Conservation (phyloP, 2,888 invertebrate species). For the Zygothrica quintamaculata region DNA sequence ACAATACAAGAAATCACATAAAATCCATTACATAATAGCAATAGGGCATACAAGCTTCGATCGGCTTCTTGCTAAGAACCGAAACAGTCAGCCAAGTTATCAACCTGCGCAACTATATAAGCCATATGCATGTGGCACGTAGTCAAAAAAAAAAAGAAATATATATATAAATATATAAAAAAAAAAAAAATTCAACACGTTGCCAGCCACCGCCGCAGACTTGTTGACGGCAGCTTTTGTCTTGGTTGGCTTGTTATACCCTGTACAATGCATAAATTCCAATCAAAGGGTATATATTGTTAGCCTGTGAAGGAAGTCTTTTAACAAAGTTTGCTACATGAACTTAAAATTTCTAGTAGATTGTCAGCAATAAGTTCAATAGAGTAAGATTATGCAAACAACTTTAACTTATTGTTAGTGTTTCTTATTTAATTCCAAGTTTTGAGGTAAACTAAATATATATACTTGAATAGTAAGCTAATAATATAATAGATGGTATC, state of each 20-base stretch:
- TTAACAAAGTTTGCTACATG: no score
- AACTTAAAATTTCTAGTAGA: no score
- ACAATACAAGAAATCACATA: not conserved
- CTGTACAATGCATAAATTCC: not conserved
- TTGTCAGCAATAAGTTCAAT: no score
- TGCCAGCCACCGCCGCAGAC: conserved; percentile 62
- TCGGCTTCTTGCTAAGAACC: conserved; percentile 51
- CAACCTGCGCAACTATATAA: conserved; percentile 60
- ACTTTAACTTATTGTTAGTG: no score
- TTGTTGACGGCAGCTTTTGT: conserved; percentile 74
- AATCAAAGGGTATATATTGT: conserved; percentile 8
- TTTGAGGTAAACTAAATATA: no score
- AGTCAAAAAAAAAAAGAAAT: conserved; percentile 31
- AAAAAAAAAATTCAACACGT: conserved; percentile 54
- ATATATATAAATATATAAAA: conserved; percentile 25
- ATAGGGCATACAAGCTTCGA: conserved; percentile 44
- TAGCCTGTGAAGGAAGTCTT: no score
- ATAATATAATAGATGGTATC: no score
- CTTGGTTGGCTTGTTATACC: conserved; percentile 49
- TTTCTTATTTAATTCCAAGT: no score
- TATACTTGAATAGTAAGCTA: no score
- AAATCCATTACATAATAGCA: not conserved
- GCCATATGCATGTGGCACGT: conserved; percentile 66
- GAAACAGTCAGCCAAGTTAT: conserved; percentile 59
- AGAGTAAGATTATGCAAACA: no score